phyloP scores from a whole-genome alignment of 2,888 invertebrate species.

The Amorpha juglandis region DNA sequence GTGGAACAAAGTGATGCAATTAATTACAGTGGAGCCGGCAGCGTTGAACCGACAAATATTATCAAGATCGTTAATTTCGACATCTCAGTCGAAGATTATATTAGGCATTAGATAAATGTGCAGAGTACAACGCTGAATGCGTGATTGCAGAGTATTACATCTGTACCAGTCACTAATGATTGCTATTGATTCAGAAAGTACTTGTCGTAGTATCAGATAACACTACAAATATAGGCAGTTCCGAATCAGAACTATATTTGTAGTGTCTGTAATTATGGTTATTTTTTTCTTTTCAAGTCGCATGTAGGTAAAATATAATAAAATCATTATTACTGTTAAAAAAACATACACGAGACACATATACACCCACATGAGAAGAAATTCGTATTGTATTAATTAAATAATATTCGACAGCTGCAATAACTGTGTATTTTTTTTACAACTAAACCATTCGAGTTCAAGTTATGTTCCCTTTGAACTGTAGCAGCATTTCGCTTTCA shows the following conservation, averaged over 20 bases:
- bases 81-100: slow-evolving; percentile 70
- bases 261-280: neutral
- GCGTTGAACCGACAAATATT: slow-evolving; percentile 81
- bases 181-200: slow-evolving; percentile 1
- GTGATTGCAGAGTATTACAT: slow-evolving; percentile 3
- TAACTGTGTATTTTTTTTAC: slow-evolving; percentile 35
- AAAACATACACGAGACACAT: no score
- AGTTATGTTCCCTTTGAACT: slow-evolving; percentile 46
- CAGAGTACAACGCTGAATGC: slow-evolving; percentile 49
- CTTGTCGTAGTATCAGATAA: neutral
- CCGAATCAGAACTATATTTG: neutral
- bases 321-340: no score
- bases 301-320: no score
- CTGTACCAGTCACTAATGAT: slow-evolving; percentile 1
- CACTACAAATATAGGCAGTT: no score
- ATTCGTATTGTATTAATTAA: neutral
- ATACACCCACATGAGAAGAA: neutral
- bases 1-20: slow-evolving; percentile 81
- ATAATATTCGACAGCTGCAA: neutral
- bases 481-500: slow-evolving; percentile 42
- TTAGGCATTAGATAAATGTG: slow-evolving; percentile 62
- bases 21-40: slow-evolving; percentile 76
- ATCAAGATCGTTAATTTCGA: slow-evolving; percentile 82
- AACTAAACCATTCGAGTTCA: slow-evolving; percentile 52
- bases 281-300: neutral